These are phyloP conservation scores for Phyllostomus discolor DNA, from an alignment of 2,113 vertebrate genomes.

Conservation along the genomic window DNA sequence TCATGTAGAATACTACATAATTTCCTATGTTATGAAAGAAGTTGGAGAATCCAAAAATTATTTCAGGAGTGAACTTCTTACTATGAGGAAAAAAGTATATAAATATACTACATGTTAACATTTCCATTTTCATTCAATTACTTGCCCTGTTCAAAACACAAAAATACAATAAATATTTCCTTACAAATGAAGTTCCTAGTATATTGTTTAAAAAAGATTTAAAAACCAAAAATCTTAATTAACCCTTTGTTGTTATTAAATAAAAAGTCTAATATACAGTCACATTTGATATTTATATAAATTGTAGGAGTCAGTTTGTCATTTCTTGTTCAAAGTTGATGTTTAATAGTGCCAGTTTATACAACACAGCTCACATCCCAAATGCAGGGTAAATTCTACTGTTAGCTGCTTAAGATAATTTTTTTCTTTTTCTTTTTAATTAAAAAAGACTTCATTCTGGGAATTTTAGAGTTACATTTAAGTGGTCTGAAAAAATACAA, in stretches of 20 bases:
- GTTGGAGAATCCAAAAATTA: constrained; percentile 46
- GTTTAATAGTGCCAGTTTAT: not conserved
- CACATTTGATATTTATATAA: not conserved
- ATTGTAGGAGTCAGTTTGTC: not conserved
- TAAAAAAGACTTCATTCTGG: constrained; percentile 57
- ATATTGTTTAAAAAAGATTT: constrained; percentile 31
- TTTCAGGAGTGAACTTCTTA: not conserved
- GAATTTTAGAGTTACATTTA: constrained; percentile 62
- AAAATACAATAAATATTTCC: constrained; percentile 59
- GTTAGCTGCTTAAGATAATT: constrained; percentile 46
- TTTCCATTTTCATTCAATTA: constrained; percentile 26
- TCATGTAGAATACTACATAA: not conserved
- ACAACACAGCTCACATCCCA: not conserved
- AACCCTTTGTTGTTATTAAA: constrained; percentile 59
- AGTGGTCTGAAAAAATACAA: constrained; percentile 66
- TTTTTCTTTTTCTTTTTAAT: constrained; percentile 54
- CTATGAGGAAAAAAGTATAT: not conserved
- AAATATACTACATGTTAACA: constrained; percentile 3
- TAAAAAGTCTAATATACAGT: constrained; percentile 66
- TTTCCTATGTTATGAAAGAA: not conserved
- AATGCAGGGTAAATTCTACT: constrained; percentile 3
- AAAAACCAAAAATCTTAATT: constrained; percentile 45
- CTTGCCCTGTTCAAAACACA: constrained; percentile 52
- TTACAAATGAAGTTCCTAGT: constrained; percentile 36
- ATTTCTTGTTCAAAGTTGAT: not conserved